Base-by-base conservation (phyloP, 2,797 vertebrate species). In the Nyctibius grandis region DNA sequence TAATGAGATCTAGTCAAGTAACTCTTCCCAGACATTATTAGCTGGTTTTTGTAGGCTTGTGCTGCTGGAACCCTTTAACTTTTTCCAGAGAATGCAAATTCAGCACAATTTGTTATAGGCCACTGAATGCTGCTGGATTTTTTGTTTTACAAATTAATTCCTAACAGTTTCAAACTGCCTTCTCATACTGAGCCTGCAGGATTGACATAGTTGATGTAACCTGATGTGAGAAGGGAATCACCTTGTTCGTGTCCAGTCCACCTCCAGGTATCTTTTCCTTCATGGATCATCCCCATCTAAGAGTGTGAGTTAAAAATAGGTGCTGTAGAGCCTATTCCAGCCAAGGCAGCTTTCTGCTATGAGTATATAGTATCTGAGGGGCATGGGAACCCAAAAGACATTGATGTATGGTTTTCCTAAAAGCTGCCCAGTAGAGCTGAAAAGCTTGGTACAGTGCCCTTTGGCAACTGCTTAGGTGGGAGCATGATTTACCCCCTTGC, bases 401-500 rank as follows among this genome's bases (percentile, higher is more conserved):
- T 10, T 76, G 93, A 77, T 87, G 53, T 56, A 79, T 70, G 60
- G 33, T 68, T 93, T 94, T 91, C 74, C 63, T 77, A 22, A 93
- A 67, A 2, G 29, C 88, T 94, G 91, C 91, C 93, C 91, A 88
- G 1, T 12, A 7, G n/a, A 91, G 47, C 77, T 50, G 15, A 88
- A 67, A 69, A 68, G 70, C 56, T 96, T 94, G 93, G 77, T 76
- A 23, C 11, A 2, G 86, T 5, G 70, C 91, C 88, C 80, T 88
- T 56, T 95, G 92, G 96, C 96, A 95, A 10, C 65, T 34, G 69
- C 36, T 69, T 60, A 96, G 77, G 85, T 91, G 94, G 91, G 82
- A 96, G 91, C 85, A 60, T 78, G 82, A 93, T 95, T 94, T 91
- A 88, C 93, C 91, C 93, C 80, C 89, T 91, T 86, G 94, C 94